These are phyloP conservation scores for Acanthoscelides obtectus DNA, from an alignment of 2,888 invertebrate species.

Conservation along the genomic window DNA sequence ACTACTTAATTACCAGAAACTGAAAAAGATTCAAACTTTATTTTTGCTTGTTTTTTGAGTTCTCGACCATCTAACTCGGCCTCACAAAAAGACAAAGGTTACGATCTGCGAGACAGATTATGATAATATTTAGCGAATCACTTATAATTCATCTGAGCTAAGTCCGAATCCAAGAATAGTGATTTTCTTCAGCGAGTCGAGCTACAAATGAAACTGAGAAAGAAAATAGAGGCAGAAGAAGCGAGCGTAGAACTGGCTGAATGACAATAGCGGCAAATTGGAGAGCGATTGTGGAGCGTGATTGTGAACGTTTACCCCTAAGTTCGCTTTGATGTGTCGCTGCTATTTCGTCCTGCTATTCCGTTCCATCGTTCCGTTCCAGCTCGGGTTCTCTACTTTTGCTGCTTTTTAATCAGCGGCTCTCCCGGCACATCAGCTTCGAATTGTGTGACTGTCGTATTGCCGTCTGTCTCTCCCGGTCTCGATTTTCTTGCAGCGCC, in stretches of 20 bases:
- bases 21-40: too few species aligned
- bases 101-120: too few species aligned
- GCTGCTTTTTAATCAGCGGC: constrained; percentile 49
- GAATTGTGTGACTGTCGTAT: not conserved
- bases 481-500: not conserved
- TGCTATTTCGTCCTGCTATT: constrained; percentile 10
- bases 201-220: not conserved
- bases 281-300: constrained; percentile 47
- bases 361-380: not conserved
- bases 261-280: constrained; percentile 45
- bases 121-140: too few species aligned
- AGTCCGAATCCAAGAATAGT: not conserved
- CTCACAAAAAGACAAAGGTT: too few species aligned
- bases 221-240: not conserved
- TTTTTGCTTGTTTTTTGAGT: too few species aligned
- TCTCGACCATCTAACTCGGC: too few species aligned
- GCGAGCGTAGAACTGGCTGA: not conserved
- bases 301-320: constrained; percentile 45
- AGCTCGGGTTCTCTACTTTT: constrained; percentile 37
- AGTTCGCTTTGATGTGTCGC: constrained; percentile 26
- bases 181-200: not conserved
- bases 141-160: not conserved
- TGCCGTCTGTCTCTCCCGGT: not conserved
- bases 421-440: constrained; percentile 15
- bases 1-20: too few species aligned